Percentiles rank a stretch among this genome's conserved stretches.
These are phyloP conservation scores for Stegastes partitus DNA, from an alignment of 2,113 vertebrate species.

Conservation along the genomic window DNA sequence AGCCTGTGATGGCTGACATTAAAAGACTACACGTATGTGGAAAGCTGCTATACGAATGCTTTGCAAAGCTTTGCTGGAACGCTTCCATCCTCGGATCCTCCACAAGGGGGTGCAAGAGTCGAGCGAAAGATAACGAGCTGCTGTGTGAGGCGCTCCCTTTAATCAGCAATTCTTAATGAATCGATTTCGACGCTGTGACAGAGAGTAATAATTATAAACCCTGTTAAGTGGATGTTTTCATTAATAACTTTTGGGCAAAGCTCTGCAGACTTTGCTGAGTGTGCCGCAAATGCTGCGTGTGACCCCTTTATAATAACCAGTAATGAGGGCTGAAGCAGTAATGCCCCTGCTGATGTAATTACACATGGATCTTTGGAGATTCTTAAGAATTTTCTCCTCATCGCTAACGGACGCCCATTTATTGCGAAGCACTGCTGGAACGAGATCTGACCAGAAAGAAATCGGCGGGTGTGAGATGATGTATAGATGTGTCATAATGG, in stretches of 20 bases:
- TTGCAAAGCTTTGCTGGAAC: not conserved
- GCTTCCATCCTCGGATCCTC: conserved; percentile 6
- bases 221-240: conserved; percentile 41
- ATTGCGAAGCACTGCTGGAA: not conserved
- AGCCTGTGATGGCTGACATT: not conserved
- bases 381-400: conserved; percentile 15
- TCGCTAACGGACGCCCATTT: conserved; percentile 15
- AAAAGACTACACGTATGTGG: not conserved
- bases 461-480: conserved; percentile 45
- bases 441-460: conserved; percentile 34
- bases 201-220: conserved; percentile 42
- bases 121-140: conserved; percentile 59
- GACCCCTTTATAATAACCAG: conserved; percentile 22
- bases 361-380: conserved; percentile 9
- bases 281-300: conserved; percentile 2
- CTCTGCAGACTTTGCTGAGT: conserved; percentile 10
- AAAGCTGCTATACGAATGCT: not conserved
- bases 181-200: conserved; percentile 46
- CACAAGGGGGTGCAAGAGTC: conserved; percentile 80
- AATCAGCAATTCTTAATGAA: conserved; percentile 49
- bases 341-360: conserved; percentile 14
- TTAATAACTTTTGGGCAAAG: conserved; percentile 30
- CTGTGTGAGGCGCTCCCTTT: conserved; percentile 7
- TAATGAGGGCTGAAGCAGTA: conserved; percentile 3
- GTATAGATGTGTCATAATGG: conserved; percentile 53